Evolutionary conservation across 2,888 invertebrate species (phyloP), one percentile per base, ranked within the genome.

Genomic region (Bruchidius siliquastri): DNA sequence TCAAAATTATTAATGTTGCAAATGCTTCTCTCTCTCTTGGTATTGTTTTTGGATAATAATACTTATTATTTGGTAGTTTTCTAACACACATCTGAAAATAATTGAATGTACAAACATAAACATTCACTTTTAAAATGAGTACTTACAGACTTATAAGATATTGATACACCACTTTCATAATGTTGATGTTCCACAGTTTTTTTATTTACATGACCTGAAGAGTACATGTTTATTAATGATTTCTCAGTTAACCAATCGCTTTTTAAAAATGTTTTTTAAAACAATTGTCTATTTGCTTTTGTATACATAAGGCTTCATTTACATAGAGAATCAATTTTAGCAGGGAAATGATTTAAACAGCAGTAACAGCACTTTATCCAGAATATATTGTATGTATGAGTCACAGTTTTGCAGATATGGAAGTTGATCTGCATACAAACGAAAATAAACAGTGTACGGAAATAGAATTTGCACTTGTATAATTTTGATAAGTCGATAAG

Each of bases 21-120:
- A 76, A 30, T 3, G 74, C 13, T 21, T 74, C 77, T 71, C 80
- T 73, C 72, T 77, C 75, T 32, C 76, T 74, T 10, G 81, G 79
- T 71, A 81, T 77, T 10, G 75, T 77, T 70, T 76, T 79, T 69
- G 81, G 81, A 72, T 78, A 79, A 72, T 75, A 78, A 72, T 72
- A 75, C 68, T 71, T 74, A 30, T 75, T 68, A 22, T 78, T 74
- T 70, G 73, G 70, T 18, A 3, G 3, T 72, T 77, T 73, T 22
- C 66, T 70, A 1, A 80, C 79, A 76, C 77, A 78, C 22, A 77
- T 73, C 80, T 80, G 73, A 72, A 78, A 77, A 74, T 71, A 68
- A 68, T 20, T n/a, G n/a, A n/a, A n/a, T n/a, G n/a, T n/a, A n/a
- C n/a, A n/a, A n/a, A n/a, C n/a, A n/a, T n/a, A n/a, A n/a, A n/a